A percentile compares a stretch with the other conserved stretches of the same genome.
phyloP scores from a whole-genome alignment of 2,113 vertebrate species.

The Poeciliopsis occidentalis region DNA sequence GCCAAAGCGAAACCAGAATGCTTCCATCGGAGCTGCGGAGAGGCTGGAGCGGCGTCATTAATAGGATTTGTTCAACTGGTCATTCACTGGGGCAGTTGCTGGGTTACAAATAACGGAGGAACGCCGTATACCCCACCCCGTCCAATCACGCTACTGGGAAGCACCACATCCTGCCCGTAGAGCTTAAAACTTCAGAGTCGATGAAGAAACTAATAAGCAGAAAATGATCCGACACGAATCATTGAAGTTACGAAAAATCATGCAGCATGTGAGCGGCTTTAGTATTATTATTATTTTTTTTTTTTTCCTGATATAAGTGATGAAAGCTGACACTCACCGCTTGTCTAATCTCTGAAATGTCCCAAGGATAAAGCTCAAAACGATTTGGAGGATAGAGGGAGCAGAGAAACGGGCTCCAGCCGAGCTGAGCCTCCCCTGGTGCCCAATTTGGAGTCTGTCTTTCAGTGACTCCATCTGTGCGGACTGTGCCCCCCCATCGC shows the following conservation, averaged over 20 bases:
- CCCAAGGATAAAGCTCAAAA: conserved; percentile 35
- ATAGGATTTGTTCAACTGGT: conserved; percentile 69
- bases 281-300: neutral
- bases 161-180: neutral
- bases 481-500: conserved; percentile 48
- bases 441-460: conserved; percentile 52
- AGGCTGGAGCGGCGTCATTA: conserved; percentile 64
- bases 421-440: conserved; percentile 47
- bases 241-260: neutral
- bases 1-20: neutral
- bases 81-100: conserved; percentile 77
- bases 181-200: conserved; percentile 6
- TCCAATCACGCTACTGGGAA: conserved; percentile 50
- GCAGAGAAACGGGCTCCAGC: conserved; percentile 57
- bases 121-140: conserved; percentile 62
- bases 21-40: conserved; percentile 23
- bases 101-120: conserved; percentile 76
- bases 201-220: neutral
- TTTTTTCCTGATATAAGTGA: conserved; percentile 10
- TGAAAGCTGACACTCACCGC: conserved; percentile 35
- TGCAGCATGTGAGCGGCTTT: neutral
- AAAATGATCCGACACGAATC: neutral
- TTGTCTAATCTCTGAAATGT: conserved; percentile 24
- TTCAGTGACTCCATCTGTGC: conserved; percentile 63
- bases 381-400: conserved; percentile 37